Percentiles rank a stretch among this genome's conserved stretches.
These are phyloP conservation scores for Nerophis lumbriciformis DNA, from an alignment of 2,113 vertebrate genomes.

Conservation along the genomic window DNA sequence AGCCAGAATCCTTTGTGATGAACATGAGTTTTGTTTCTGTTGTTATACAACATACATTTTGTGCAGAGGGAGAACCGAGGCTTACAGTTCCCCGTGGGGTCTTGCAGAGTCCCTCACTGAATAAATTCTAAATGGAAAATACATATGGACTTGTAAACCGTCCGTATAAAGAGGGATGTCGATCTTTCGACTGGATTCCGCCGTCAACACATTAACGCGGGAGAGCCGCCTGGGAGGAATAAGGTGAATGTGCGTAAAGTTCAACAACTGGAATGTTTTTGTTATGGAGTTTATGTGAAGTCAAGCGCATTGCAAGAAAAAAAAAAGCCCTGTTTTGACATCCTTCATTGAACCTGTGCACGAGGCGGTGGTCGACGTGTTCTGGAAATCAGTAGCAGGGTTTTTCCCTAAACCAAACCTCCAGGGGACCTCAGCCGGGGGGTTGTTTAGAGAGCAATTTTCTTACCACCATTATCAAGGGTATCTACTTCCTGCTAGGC, in stretches of 20 bases:
- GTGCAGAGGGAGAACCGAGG: slow-evolving; percentile 60
- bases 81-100: slow-evolving; percentile 63
- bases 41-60: slow-evolving; percentile 71
- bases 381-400: slow-evolving; percentile 22
- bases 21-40: slow-evolving; percentile 68
- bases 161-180: slow-evolving; percentile 57
- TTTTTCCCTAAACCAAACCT: slow-evolving; percentile 57
- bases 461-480: slow-evolving; percentile 57
- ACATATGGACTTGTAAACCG: slow-evolving; percentile 71
- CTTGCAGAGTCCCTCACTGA: slow-evolving; percentile 58
- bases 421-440: slow-evolving; percentile 67
- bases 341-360: slow-evolving; percentile 10
- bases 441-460: slow-evolving; percentile 80
- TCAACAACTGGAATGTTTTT: slow-evolving; percentile 41
- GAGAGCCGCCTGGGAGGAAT: slow-evolving; percentile 24
- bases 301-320: not conserved
- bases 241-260: slow-evolving; percentile 37
- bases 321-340: slow-evolving; percentile 26
- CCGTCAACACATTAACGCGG: slow-evolving; percentile 44
- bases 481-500: slow-evolving; percentile 79
- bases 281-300: slow-evolving; percentile 9
- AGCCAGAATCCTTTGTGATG: slow-evolving; percentile 62
- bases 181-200: slow-evolving; percentile 46
- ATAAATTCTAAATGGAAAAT: slow-evolving; percentile 75
- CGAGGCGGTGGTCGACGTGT: slow-evolving; percentile 26